These are phyloP conservation scores for Noctilio leporinus DNA, from an alignment of 2,113 vertebrate genomes.

Conservation along the genomic window DNA sequence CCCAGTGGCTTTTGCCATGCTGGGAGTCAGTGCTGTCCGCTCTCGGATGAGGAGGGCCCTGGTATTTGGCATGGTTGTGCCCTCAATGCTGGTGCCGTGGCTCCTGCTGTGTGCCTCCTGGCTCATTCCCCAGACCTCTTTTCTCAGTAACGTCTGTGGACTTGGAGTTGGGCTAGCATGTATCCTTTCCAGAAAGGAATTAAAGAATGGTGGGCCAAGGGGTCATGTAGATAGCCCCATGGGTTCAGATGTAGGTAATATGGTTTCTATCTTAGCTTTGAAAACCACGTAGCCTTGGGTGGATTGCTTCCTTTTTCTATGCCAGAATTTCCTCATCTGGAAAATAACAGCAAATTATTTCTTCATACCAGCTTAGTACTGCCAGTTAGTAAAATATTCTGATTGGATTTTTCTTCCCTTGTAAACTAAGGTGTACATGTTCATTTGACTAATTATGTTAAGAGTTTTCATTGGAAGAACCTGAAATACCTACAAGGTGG, in stretches of 20 bases:
- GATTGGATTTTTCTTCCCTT: neutral
- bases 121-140: constrained; percentile 79
- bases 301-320: neutral
- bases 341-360: neutral
- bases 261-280: neutral
- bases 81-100: constrained; percentile 79
- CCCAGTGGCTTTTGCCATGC: constrained; percentile 80
- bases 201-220: neutral
- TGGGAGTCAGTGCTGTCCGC: constrained; percentile 76
- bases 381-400: neutral
- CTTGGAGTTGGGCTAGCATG: constrained; percentile 79
- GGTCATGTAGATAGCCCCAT: neutral
- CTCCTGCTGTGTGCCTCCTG: constrained; percentile 75
- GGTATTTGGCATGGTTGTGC: constrained; percentile 78
- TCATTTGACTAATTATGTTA: neutral
- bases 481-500: neutral
- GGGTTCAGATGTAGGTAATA: neutral
- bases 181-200: constrained; percentile 79
- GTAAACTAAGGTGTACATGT: neutral
- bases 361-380: neutral
- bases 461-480: neutral
- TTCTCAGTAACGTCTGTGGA: constrained; percentile 81
- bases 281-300: neutral
- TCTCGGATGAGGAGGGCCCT: constrained; percentile 73
- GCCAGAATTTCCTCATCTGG: neutral